These are phyloP conservation scores for Gadopsis marmoratus DNA, from an alignment of 2,797 vertebrate genomes.

Conservation along the genomic window DNA sequence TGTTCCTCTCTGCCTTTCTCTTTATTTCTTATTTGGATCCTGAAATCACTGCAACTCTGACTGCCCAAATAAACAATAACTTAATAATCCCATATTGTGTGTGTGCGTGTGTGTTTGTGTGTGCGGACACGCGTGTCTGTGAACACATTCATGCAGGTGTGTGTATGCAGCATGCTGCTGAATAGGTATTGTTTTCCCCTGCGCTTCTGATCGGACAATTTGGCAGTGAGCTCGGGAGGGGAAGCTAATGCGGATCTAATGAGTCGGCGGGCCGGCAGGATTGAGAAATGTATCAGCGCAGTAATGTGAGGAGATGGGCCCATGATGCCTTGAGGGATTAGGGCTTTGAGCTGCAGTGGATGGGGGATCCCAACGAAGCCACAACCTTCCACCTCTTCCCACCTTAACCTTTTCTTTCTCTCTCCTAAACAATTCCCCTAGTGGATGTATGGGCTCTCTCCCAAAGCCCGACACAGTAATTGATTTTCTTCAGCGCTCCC, in stretches of 20 bases:
- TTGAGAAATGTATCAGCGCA: constrained; percentile 80
- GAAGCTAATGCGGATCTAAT: constrained; percentile 85
- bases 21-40: constrained; percentile 51
- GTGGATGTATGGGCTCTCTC: constrained; percentile 71
- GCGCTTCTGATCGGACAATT: constrained; percentile 78
- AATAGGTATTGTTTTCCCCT: constrained; percentile 81
- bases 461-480: constrained; percentile 75
- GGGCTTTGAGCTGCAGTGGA: constrained; percentile 68
- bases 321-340: constrained; percentile 75
- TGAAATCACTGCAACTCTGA: constrained; percentile 41
- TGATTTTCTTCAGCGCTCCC: constrained; percentile 79
- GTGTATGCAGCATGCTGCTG: constrained; percentile 67
- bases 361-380: constrained; percentile 62
- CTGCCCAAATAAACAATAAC: constrained; percentile 36
- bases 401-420: constrained; percentile 49
- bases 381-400: constrained; percentile 58
- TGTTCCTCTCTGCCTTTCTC: constrained; percentile 19
- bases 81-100: constrained; percentile 40
- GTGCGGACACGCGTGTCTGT: constrained; percentile 22
- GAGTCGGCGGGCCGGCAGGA: constrained; percentile 75
- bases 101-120: background rate
- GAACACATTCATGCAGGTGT: constrained; percentile 29
- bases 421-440: constrained; percentile 70
- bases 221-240: constrained; percentile 75
- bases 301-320: constrained; percentile 83